Evolutionary conservation across 2,888 invertebrate genomes (phyloP), one percentile per base, ranked within the genome.

Genomic region (Beris morrisii): DNA sequence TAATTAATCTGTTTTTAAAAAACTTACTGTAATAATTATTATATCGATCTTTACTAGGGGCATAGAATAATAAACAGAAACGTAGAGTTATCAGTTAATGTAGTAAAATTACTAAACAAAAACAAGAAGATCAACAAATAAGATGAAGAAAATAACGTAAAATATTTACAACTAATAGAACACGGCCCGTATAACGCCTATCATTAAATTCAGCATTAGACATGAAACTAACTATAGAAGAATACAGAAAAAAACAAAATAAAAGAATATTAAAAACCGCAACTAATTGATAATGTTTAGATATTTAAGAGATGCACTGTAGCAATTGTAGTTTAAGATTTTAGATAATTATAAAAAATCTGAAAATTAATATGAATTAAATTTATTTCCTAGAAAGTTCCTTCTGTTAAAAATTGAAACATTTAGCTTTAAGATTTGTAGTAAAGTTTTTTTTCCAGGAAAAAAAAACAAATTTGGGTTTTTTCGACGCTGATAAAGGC

Each of bases 261-360:
- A 38, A 38, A 9, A 38, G 15, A 56, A 12, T 46, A 58, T 45
- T 45, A 58, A 45, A 5, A 46, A 44, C 22, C 30, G 22, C 46
- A 58, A 58, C 46, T 45, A 46, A 45, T 58, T 45, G 31, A 58
- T 58, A 45, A 58, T 58, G 58, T 44, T 22, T 58, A 58, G 58
- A 12, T 46, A 38, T 58, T 22, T 58, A 58, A 58, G 58, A 43
- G 43, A 44, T 22, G 28, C 45, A 58, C 58, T 58, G 44, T 46
- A 58, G 45, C 28, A 58, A 45, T 46, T 58, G 46, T 58, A 58
- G 58, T 11, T 12, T 58, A 58, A 58, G 58, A 46, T 55, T 30
- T 45, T 58, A 58, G 58, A 7, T 46, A 30, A 58, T 58, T 46
- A 58, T 45, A 46, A 58, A 58, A 58, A 56, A 56, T 38, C 38